Conservation (phyloP, 2,113 vertebrate species). For the Desmodus rotundus region DNA sequence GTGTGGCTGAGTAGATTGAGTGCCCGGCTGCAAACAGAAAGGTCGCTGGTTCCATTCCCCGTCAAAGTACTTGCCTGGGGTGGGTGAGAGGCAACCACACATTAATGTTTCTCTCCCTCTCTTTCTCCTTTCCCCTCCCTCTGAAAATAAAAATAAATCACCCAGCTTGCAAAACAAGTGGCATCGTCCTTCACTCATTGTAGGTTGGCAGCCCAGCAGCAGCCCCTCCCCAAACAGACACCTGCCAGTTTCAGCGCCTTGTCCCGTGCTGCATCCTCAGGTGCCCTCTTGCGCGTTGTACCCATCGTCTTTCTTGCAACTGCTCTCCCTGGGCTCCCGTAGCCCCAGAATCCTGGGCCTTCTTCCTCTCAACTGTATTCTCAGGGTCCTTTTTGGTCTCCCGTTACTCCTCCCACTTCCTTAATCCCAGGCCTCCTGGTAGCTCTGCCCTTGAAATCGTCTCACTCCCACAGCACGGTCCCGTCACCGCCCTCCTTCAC, state of each 20-base stretch:
- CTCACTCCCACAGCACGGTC: not conserved
- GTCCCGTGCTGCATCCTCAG: not conserved
- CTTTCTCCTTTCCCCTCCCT: no score
- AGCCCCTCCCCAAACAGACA: not conserved
- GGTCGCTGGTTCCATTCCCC: no score
- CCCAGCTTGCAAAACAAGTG: not conserved
- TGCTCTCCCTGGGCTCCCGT: not conserved
- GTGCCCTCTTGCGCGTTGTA: rapidly evolving
- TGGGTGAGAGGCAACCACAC: no score
- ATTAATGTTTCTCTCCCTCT: no score
- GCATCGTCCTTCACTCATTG: not conserved
- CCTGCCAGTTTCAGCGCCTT: not conserved
- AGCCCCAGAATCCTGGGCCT: not conserved
- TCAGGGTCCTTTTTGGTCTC: not conserved
- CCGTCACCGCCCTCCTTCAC: rapidly evolving
- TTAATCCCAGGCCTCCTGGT: not conserved
- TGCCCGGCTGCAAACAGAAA: no score
- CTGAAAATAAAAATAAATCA: not conserved
- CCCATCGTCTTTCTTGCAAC: not conserved
- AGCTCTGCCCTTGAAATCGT: not conserved
- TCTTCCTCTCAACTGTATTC: not conserved
- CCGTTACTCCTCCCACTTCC: not conserved
- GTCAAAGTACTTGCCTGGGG: no score
- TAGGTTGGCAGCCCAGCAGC: not conserved
- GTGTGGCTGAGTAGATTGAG: no score